These are phyloP conservation scores for Arvicanthis niloticus DNA, from an alignment of 2,113 vertebrate genomes.

Conservation along the genomic window DNA sequence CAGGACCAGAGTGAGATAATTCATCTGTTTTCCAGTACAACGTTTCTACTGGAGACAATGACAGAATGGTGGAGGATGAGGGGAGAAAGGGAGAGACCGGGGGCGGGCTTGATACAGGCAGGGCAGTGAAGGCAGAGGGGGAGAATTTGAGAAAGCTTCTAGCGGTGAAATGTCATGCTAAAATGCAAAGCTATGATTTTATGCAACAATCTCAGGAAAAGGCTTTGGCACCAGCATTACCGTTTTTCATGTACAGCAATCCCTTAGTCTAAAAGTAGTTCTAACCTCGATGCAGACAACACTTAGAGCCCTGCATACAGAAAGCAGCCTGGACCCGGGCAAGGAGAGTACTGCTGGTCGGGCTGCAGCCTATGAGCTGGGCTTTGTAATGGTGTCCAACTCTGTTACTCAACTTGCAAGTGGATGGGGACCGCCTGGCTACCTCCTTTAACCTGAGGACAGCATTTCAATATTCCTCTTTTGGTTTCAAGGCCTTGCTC, in stretches of 20 bases:
- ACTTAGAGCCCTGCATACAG: neutral
- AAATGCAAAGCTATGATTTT: neutral
- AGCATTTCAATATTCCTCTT: neutral
- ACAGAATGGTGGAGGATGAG: neutral
- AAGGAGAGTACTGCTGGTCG: neutral
- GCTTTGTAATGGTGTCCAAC: accelerated
- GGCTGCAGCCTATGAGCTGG: neutral
- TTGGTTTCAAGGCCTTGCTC: conserved; percentile 20
- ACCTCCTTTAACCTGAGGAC: neutral
- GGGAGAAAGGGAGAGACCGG: neutral
- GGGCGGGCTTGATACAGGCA: neutral
- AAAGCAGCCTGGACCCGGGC: neutral
- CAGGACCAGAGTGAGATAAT: neutral
- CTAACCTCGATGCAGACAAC: neutral
- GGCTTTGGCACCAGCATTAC: neutral
- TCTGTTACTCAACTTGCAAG: neutral
- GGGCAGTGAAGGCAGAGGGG: neutral
- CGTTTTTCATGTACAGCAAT: neutral
- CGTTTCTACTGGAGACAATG: neutral
- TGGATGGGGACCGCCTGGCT: neutral
- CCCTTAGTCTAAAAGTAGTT: neutral
- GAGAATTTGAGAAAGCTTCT: neutral
- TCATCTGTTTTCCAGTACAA: neutral
- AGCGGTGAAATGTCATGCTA: neutral
- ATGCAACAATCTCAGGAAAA: neutral